Conservation (phyloP, 2,113 vertebrate genomes). For the Morone chrysops region DNA sequence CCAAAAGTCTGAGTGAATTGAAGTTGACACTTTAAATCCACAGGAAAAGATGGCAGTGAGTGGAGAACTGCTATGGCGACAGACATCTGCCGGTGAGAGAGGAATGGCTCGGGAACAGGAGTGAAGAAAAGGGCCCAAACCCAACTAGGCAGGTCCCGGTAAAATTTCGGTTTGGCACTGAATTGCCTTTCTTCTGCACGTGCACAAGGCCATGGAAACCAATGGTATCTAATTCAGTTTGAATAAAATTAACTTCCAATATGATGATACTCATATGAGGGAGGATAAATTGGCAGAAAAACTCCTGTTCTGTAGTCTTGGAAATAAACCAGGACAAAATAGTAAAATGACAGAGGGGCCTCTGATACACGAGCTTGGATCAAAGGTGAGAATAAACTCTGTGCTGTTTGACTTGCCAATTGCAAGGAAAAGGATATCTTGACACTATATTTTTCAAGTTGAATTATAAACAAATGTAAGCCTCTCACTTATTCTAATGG, state of each 20-base stretch:
- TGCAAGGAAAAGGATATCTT: conserved; percentile 42
- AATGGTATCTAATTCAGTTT: conserved; percentile 47
- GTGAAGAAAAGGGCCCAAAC: conserved; percentile 65
- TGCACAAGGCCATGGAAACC: conserved; percentile 64
- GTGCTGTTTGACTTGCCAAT: conserved; percentile 30
- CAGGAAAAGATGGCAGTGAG: conserved; percentile 61
- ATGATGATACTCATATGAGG: conserved; percentile 36
- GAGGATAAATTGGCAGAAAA: conserved; percentile 6
- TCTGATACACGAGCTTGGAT: conserved; percentile 45
- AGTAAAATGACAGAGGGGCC: conserved; percentile 37
- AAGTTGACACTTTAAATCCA: conserved; percentile 72
- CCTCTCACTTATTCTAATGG: conserved; percentile 55
- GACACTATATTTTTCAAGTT: conserved; percentile 47
- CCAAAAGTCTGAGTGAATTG: conserved; percentile 56
- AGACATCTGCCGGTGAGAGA: conserved; percentile 67
- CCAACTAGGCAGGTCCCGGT: conserved; percentile 49
- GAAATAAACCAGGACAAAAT: conserved; percentile 47
- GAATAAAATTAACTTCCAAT: conserved; percentile 44
- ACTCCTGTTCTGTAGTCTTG: conserved; percentile 30
- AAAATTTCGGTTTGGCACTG: conserved; percentile 70
- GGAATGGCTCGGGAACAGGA: conserved; percentile 68
- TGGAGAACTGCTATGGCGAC: conserved; percentile 62
- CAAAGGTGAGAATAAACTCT: conserved; percentile 54
- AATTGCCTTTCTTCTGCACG: conserved; percentile 36
- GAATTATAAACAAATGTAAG: conserved; percentile 48